Evolutionary conservation across 2,113 vertebrate species (phyloP).

Genomic region (Tapirus terrestris): DNA sequence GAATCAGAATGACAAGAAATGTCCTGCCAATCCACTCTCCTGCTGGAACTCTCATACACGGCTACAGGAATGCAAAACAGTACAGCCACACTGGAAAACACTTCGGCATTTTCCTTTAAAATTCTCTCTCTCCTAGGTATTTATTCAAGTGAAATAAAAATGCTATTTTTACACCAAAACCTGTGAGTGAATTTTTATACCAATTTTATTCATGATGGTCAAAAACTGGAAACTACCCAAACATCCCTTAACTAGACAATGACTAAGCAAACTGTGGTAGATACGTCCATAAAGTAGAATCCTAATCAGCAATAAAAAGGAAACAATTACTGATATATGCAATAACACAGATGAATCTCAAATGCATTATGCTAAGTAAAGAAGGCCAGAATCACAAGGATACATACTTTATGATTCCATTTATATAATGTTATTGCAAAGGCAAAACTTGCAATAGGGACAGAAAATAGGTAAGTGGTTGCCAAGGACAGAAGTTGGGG

Average conservation of each 20-base stretch:
- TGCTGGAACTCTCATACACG: neutral
- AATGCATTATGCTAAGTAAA: neutral
- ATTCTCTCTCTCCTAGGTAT: neutral
- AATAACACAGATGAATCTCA: accelerated
- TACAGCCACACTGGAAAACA: accelerated
- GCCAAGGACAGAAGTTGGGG: neutral
- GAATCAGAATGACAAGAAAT: neutral
- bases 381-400: neutral
- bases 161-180: neutral
- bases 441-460: neutral
- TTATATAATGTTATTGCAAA: neutral
- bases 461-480: neutral
- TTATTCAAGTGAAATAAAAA: neutral
- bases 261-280: neutral
- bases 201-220: neutral
- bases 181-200: neutral
- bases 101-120: neutral
- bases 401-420: too few species aligned
- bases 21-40: neutral
- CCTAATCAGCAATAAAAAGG: neutral
- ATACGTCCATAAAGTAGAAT: neutral
- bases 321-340: neutral
- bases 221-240: neutral
- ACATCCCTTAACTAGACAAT: neutral
- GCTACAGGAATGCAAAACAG: neutral